Evolutionary conservation across 2,113 vertebrate species (phyloP), one percentile per base, ranked within the genome.

Genomic region (Pseudopodoces humilis): DNA sequence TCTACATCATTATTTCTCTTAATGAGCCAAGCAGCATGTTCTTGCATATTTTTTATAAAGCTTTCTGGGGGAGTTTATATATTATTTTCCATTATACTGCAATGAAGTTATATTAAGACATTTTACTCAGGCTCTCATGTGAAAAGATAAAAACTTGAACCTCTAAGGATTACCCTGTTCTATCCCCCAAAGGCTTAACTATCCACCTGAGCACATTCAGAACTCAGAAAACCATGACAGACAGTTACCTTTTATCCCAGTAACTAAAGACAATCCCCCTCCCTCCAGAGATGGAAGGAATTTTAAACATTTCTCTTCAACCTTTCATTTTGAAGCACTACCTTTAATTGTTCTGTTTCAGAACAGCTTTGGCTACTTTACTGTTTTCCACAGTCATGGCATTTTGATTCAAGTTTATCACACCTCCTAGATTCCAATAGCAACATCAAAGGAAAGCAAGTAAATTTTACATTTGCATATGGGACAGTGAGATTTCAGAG

Each of bases 371-470:
- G 65, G 18, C 14, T 81, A 28, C 74, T 84, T 78, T 78, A 31
- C 37, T 76, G 58, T 72, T 91, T 83, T 64, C 67, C 33, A 74
- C n/a, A 79, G 76, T 55, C 67, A 88, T 39, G 28, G 27, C 41
- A 50, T 82, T 92, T 83, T 71, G 52, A 82, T 58, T 59, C 20
- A 75, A 53, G 62, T 88, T 90, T 79, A 79, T 50, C 62, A 59
- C 20, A 79, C 30, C 15, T 90, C 6, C 27, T 74, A 67, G 39
- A 75, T 75, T 88, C 21, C 64, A 43, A 19, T 17, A 95, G 10
- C 31, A 72, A 91, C 80, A 86, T 86, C 58, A 95, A 92, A 91
- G 83, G 62, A 74, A 88, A 70, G 47, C 47, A 85, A 88, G 21
- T 11, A 72, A 83, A 83, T 83, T 92, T 91, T 68, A 30, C 10